A percentile compares a stretch with the other conserved stretches of the same genome.
Evolutionary conservation across 2,888 invertebrate species (phyloP).

Genomic region (Ophion slaviceki): DNA sequence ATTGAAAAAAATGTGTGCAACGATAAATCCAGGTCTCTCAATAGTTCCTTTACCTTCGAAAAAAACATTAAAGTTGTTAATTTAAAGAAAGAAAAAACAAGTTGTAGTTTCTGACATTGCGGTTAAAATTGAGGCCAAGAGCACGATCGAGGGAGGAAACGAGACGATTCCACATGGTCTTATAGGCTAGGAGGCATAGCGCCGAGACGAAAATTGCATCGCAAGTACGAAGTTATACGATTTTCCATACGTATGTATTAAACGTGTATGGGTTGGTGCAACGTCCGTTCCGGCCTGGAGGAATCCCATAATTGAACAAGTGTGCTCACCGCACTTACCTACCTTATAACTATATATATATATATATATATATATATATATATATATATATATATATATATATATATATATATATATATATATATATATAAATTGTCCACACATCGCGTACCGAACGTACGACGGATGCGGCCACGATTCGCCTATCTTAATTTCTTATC

Average conservation of each 20-base stretch:
- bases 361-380: too few relatives aligned
- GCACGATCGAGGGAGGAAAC: constrained; percentile 39
- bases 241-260: constrained; percentile 13
- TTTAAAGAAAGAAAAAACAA: constrained; percentile 7
- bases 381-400: too few relatives aligned
- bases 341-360: constrained; percentile 4
- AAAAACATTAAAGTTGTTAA: not conserved
- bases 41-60: not conserved
- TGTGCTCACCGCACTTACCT: constrained; percentile 51
- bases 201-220: constrained; percentile 65
- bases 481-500: not conserved
- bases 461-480: not conserved
- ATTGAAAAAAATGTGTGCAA: too few relatives aligned
- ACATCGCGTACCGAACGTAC: not conserved
- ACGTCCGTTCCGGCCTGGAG: constrained; percentile 81
- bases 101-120: not conserved
- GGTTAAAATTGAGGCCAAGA: constrained; percentile 57
- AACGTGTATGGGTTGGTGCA: constrained; percentile 74
- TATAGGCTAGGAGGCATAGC: constrained; percentile 62
- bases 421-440: not conserved
- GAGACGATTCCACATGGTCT: constrained; percentile 24
- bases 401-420: too few relatives aligned
- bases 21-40: not conserved
- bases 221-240: constrained; percentile 57
- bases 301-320: constrained; percentile 76